These are phyloP conservation scores for Chrysemys picta DNA, from an alignment of 2,113 vertebrate species.

Conservation along the genomic window DNA sequence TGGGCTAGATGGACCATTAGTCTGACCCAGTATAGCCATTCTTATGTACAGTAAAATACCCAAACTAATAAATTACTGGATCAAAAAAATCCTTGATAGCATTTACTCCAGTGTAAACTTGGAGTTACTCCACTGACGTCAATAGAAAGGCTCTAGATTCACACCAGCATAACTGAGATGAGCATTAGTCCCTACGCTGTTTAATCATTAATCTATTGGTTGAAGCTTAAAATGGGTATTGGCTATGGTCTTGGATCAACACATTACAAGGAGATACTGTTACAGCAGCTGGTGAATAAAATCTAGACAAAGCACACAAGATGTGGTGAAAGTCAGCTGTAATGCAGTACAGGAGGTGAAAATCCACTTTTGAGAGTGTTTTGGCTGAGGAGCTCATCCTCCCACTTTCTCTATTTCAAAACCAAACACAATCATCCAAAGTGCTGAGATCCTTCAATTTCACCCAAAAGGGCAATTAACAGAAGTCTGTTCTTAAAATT, in stretches of 20 bases:
- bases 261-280: slow-evolving; percentile 37
- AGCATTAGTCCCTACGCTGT: background rate
- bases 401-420: slow-evolving; percentile 51
- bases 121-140: background rate
- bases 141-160: background rate
- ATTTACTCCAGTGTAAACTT: background rate
- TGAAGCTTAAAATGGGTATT: slow-evolving; percentile 42
- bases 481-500: background rate
- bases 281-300: slow-evolving; percentile 53
- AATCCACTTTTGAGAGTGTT: slow-evolving; percentile 25
- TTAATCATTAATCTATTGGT: background rate
- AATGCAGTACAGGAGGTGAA: slow-evolving; percentile 44
- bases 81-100: background rate
- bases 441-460: slow-evolving; percentile 6
- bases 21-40: no score
- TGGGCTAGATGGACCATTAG: no score
- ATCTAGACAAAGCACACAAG: slow-evolving; percentile 14
- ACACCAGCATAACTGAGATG: background rate
- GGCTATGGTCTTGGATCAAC: slow-evolving; percentile 27
- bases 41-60: background rate
- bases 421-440: background rate
- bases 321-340: slow-evolving; percentile 26
- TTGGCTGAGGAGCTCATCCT: background rate
- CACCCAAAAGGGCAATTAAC: background rate
- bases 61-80: background rate